phyloP scores from a whole-genome alignment of 2,113 vertebrate species.

The Vidua chalybeata region DNA sequence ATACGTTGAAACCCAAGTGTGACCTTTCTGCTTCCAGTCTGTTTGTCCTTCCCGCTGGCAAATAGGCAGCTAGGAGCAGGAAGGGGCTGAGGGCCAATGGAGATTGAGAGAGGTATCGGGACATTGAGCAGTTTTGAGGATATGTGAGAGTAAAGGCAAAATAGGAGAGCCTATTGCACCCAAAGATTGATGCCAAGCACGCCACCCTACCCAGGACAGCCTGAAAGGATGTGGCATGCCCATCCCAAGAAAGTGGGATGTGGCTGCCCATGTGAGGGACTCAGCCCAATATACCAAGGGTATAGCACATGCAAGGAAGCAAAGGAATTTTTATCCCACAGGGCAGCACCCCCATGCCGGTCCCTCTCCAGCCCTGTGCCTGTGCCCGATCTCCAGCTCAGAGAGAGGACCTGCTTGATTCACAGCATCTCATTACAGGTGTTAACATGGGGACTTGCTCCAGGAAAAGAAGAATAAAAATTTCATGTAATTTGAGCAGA shows the following conservation, averaged over 20 bases:
- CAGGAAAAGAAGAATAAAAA: background rate
- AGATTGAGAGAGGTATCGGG: fast-evolving
- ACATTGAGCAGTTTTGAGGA: background rate
- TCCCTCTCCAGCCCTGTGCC: background rate
- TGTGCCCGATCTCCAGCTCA: fast-evolving
- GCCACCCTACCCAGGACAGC: background rate
- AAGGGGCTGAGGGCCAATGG: background rate
- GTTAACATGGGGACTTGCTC: background rate
- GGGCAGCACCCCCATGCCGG: fast-evolving
- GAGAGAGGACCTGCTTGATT: background rate
- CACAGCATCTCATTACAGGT: background rate
- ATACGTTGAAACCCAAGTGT: background rate
- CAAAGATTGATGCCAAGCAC: background rate
- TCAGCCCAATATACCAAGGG: background rate
- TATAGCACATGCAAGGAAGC: fast-evolving
- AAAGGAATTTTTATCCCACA: background rate
- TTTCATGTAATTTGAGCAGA: background rate
- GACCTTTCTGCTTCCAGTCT: background rate
- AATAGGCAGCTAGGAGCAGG: background rate
- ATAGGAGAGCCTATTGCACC: background rate
- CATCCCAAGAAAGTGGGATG: fast-evolving
- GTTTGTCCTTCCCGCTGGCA: background rate
- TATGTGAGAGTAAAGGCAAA: fast-evolving
- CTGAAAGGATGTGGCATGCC: fast-evolving
- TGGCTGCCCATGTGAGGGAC: background rate